Percentiles rank a stretch among this genome's conserved stretches.
Conservation (phyloP, 2,113 vertebrate genomes). For the Geococcyx californianus region DNA sequence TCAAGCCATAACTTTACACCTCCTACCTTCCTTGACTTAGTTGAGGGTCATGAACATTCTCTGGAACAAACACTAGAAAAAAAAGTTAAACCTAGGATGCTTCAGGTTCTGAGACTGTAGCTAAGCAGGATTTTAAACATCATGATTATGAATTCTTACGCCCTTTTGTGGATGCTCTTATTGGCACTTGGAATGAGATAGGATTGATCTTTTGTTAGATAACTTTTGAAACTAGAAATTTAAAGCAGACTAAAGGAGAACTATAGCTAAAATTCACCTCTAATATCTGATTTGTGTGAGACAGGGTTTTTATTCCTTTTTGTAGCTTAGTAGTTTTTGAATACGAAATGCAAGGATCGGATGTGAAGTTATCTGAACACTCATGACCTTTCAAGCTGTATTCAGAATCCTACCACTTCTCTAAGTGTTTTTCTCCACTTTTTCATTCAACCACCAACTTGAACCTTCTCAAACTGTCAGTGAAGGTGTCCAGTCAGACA, state of each 20-base stretch:
- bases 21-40: not conserved
- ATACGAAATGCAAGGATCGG: not conserved
- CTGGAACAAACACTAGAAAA: not conserved
- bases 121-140: not conserved
- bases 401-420: not conserved
- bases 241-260: not conserved
- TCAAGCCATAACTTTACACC: not conserved
- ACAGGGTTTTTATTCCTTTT: not conserved
- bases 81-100: not conserved
- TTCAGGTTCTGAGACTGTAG: not conserved
- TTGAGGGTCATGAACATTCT: not conserved
- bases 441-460: not conserved
- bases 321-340: not conserved
- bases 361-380: not conserved
- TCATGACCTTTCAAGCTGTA: not conserved
- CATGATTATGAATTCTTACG: not conserved
- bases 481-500: not conserved
- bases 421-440: not conserved
- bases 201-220: not conserved
- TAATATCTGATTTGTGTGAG: not conserved
- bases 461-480: not conserved
- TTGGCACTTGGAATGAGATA: not conserved
- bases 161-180: not conserved
- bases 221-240: not conserved
- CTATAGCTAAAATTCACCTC: not conserved